Percentiles rank a stretch among this genome's conserved stretches.
These are phyloP conservation scores for Etheostoma cragini DNA, from an alignment of 2,113 vertebrate species.

Conservation along the genomic window DNA sequence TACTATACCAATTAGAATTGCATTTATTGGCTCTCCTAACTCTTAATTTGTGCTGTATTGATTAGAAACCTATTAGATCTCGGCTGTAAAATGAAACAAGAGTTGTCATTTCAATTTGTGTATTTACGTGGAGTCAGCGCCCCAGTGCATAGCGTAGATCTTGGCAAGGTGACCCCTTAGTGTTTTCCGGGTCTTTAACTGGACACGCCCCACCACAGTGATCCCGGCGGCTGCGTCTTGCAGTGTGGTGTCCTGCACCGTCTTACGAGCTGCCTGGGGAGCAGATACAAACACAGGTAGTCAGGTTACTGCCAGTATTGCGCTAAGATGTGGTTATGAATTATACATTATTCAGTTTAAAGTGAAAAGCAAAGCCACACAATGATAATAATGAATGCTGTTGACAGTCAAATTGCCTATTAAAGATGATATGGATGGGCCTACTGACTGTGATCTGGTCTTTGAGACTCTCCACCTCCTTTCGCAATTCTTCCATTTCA, in stretches of 20 bases:
- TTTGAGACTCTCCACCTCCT: conserved; percentile 95
- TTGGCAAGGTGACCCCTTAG: conserved; percentile 95
- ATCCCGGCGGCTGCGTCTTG: conserved; percentile 86
- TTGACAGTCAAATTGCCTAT: neutral
- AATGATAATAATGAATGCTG: neutral
- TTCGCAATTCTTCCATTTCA: conserved; percentile 95
- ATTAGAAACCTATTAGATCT: neutral
- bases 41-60: neutral
- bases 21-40: neutral
- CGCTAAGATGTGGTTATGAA: neutral
- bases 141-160: conserved; percentile 99
- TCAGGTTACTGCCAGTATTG: neutral
- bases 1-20: conserved; percentile 25
- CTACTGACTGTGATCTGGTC: conserved; percentile 93
- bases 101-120: conserved; percentile 9
- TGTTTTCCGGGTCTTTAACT: conserved; percentile 93
- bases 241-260: conserved; percentile 89
- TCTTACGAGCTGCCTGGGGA: conserved; percentile 92
- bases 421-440: neutral
- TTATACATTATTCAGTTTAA: neutral
- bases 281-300: conserved; percentile 6
- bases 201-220: conserved; percentile 88
- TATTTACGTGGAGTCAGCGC: conserved; percentile 91
- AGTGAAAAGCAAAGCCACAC: neutral
- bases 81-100: conserved; percentile 4